Percentiles rank a stretch among this genome's conserved stretches.
Evolutionary conservation across 1,140 invertebrate species (phyloP).

Genomic region (Heliconius himera): DNA sequence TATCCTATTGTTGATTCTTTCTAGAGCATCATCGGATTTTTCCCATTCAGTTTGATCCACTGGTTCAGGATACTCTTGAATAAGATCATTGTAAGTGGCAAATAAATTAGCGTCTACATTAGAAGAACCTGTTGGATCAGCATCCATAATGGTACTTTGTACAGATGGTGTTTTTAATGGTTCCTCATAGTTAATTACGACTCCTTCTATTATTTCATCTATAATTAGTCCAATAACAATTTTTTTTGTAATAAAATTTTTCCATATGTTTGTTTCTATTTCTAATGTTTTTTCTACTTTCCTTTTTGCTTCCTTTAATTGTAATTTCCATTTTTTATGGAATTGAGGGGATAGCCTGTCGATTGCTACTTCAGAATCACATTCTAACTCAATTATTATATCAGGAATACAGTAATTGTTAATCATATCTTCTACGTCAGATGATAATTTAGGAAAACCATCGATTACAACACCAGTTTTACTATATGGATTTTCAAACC

Average conservation of each 20-base stretch:
- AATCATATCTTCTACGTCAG: conserved; percentile 79
- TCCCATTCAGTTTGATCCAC: conserved; percentile 74
- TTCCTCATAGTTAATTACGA: conserved; percentile 39
- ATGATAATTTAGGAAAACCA: conserved; percentile 80
- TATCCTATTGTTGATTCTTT: conserved; percentile 72
- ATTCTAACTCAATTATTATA: conserved; percentile 77
- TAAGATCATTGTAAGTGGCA: conserved; percentile 59
- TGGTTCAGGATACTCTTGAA: conserved; percentile 73
- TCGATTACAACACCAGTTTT: conserved; percentile 81
- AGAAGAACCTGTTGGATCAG: conserved; percentile 55
- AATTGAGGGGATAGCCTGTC: conserved; percentile 62
- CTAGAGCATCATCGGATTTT: conserved; percentile 66
- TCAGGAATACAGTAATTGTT: conserved; percentile 80
- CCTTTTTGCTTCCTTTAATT: conserved; percentile 53
- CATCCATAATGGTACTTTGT: conserved; percentile 63
- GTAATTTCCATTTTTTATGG: conserved; percentile 71
- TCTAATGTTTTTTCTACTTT: neutral
- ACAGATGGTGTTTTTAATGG: conserved; percentile 37
- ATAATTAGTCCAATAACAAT: conserved; percentile 60
- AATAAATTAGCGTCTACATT: conserved; percentile 62
- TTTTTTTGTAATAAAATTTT: conserved; percentile 56
- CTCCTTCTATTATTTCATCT: conserved; percentile 59
- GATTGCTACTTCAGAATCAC: conserved; percentile 57
- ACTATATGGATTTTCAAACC: conserved; percentile 76
- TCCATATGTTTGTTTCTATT: conserved; percentile 55